Conservation (phyloP, 2,888 invertebrate species). For the Notocelia uddmanniana region DNA sequence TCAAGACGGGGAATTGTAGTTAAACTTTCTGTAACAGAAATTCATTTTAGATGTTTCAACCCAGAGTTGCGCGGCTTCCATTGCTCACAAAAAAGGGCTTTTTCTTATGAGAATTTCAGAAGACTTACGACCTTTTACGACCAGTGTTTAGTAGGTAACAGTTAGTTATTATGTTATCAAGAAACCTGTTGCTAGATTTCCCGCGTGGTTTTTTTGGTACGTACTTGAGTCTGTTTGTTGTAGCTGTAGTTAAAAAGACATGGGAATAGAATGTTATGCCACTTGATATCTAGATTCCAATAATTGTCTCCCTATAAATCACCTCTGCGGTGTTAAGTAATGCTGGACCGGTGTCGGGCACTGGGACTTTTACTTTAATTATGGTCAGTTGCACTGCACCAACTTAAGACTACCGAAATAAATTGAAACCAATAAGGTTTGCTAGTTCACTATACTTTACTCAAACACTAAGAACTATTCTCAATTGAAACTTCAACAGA, state of each 20-base stretch:
- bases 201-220: not conserved
- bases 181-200: constrained; percentile 3
- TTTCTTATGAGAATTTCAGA: not conserved
- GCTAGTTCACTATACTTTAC: too few species aligned
- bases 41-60: not conserved
- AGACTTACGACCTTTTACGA: not conserved
- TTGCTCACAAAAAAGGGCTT: not conserved
- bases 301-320: too few species aligned
- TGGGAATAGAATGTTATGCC: not conserved
- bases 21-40: not conserved
- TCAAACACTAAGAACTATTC: not conserved
- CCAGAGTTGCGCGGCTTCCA: not conserved
- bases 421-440: too few species aligned
- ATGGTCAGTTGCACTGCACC: too few species aligned
- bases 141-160: not conserved
- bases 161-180: not conserved
- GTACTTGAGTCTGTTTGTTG: not conserved
- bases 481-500: not conserved
- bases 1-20: not conserved
- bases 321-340: too few species aligned
- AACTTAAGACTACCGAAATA: too few species aligned
- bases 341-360: too few species aligned
- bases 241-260: not conserved
- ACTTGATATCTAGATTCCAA: not conserved
- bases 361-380: too few species aligned